Base-by-base conservation (phyloP, 2,113 vertebrate genomes). In the Periophthalmus modestus region DNA sequence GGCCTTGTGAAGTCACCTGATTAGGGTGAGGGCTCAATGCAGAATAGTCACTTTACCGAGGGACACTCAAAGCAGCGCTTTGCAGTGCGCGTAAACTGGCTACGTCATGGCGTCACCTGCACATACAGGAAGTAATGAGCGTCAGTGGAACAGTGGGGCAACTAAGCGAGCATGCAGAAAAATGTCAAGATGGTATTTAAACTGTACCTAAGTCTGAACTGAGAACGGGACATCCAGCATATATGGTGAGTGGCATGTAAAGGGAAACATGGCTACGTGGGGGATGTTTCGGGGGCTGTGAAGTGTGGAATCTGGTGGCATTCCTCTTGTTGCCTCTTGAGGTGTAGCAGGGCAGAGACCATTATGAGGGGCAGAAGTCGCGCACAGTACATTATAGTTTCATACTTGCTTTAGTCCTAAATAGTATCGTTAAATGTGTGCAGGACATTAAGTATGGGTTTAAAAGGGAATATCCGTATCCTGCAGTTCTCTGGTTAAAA, bases 51-150 rank as follows among this genome's bases (percentile, higher is more conserved):
- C n/a, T 72, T 72, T 68, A 84, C 73, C 77, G 43, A 87, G 66
- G 1, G 75, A 23, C 5, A 21, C 0, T 73, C 18, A 88, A 90
- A 6, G 83, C 78, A 69, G 19, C 88, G 7, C 52, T 16, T 3
- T 57, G 39, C 72, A 61, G 55, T 5, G 57, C 65, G 69, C 79
- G 71, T 68, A 66, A 13, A n/a, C 28, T 0, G 24, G 34, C 61
- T 74, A 33, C 72, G 1, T 21, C 61, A 19, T 66, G 73, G 57
- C 87, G 91, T 90, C 88, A 88, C 73, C 74, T 21, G 54, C 16
- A 19, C 55, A 80, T 68, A 76, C 82, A 88, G 91, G 89, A 92
- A 91, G 88, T 88, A 68, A 74, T 76, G 80, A 33, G 54, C 69
- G 68, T 12, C 33, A 19, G 61, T 10, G 54, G 0, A 73, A 57